Percentiles rank a stretch among this genome's conserved stretches.
phyloP scores from a whole-genome alignment of 2,113 vertebrate species.

The Ophthalmolycus amberensis region DNA sequence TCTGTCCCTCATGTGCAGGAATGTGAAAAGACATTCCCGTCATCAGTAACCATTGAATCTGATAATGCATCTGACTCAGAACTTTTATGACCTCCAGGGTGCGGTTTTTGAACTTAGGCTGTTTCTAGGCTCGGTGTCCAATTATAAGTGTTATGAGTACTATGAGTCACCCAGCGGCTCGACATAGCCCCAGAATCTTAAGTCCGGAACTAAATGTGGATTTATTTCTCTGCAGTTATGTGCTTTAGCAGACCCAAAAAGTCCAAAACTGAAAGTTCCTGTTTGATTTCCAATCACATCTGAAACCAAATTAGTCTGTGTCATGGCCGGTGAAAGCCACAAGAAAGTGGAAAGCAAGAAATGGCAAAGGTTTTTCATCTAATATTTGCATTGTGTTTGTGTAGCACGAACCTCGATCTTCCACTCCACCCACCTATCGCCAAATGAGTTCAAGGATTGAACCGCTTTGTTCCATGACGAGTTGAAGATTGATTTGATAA shows the following conservation, averaged over 20 bases:
- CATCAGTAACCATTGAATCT: background rate
- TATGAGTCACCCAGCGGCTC: no score
- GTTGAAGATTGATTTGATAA: background rate
- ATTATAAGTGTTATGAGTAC: background rate
- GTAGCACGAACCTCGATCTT: background rate
- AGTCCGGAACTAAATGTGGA: background rate
- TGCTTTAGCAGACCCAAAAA: background rate
- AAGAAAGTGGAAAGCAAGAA: background rate
- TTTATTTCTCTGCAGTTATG: background rate
- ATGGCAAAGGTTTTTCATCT: background rate
- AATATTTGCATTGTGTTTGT: background rate
- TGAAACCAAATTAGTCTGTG: background rate
- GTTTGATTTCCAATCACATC: background rate
- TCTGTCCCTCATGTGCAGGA: background rate
- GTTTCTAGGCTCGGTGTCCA: background rate
- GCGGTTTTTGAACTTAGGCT: background rate
- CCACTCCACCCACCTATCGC: background rate
- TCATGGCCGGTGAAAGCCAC: background rate
- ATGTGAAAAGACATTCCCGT: background rate
- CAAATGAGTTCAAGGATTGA: constrained; percentile 6
- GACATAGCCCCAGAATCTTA: background rate
- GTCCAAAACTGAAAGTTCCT: background rate
- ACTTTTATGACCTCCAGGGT: background rate
- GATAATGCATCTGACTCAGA: constrained; percentile 8
- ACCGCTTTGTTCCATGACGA: background rate